Conservation (phyloP, 2,797 vertebrate genomes). For the Bradypodion ventrale region DNA sequence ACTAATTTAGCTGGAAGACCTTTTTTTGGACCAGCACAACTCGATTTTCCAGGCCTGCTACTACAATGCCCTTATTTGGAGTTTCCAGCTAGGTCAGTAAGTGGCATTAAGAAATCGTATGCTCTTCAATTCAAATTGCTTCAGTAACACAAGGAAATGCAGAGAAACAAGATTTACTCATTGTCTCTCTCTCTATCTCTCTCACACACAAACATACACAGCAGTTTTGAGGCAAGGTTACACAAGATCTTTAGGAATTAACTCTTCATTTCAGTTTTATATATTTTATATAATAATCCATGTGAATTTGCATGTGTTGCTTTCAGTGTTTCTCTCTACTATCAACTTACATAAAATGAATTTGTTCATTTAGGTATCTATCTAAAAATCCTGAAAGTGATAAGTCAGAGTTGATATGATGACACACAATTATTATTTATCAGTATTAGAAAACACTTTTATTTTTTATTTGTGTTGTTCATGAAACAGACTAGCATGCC, state of each 20-base stretch:
- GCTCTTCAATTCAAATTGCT: background rate
- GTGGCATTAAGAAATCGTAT: background rate
- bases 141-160: background rate
- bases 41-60: background rate
- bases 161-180: background rate
- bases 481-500: too few relatives aligned
- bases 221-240: background rate
- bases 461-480: too few relatives aligned
- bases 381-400: too few relatives aligned
- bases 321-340: too few relatives aligned
- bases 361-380: too few relatives aligned
- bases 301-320: background rate
- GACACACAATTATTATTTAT: too few relatives aligned
- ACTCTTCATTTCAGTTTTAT: background rate
- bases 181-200: rapidly evolving
- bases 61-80: background rate
- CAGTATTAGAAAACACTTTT: too few relatives aligned
- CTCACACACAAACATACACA: too few relatives aligned
- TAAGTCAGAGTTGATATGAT: too few relatives aligned
- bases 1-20: constrained; percentile 15
- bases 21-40: constrained; percentile 7
- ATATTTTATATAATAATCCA: background rate
- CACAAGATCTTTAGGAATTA: background rate
- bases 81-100: background rate
- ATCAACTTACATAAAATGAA: too few relatives aligned